Evolutionary conservation across 64 coral and sea anemone genomes (phyloP).

Genomic region (Astreopora myriophthalma): DNA sequence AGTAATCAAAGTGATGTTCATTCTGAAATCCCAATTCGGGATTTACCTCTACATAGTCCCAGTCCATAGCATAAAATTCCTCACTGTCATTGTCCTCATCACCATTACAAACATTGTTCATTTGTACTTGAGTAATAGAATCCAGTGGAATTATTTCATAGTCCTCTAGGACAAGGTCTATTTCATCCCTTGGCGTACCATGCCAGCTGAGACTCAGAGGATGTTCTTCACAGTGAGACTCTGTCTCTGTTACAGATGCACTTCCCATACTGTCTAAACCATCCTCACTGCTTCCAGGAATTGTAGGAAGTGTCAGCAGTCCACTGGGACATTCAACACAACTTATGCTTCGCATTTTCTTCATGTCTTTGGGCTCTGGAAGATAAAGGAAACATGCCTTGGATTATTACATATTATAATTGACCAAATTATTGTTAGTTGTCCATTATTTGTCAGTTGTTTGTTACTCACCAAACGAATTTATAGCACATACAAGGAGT

Average conservation of each 20-base stretch:
- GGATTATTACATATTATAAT: too few relatives aligned
- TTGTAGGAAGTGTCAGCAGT: constrained; percentile 70
- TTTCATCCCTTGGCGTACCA: constrained; percentile 70
- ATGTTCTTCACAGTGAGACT: neutral
- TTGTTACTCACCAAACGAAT: too few relatives aligned
- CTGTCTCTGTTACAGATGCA: constrained; percentile 37
- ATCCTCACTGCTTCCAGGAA: constrained; percentile 86
- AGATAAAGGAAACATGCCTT: neutral
- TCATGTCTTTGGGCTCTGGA: constrained; percentile 16
- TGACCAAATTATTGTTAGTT: too few relatives aligned
- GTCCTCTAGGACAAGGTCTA: constrained; percentile 85
- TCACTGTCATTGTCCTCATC: constrained; percentile 1
- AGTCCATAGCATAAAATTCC: constrained; percentile 67
- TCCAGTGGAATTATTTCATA: constrained; percentile 92
- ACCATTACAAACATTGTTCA: neutral
- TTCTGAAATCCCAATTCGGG: neutral
- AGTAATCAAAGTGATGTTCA: constrained; percentile 45
- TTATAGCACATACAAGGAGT: too few relatives aligned
- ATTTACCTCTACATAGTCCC: constrained; percentile 34
- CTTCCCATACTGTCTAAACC: constrained; percentile 46
- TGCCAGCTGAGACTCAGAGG: constrained; percentile 88
- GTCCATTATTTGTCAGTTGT: too few relatives aligned
- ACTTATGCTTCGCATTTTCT: constrained; percentile 13
- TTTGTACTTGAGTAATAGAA: constrained; percentile 57
- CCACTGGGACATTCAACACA: constrained; percentile 22